Percentiles rank a stretch among this genome's conserved stretches.
phyloP scores from a whole-genome alignment of 2,113 vertebrate genomes.

The Poeciliopsis occidentalis region DNA sequence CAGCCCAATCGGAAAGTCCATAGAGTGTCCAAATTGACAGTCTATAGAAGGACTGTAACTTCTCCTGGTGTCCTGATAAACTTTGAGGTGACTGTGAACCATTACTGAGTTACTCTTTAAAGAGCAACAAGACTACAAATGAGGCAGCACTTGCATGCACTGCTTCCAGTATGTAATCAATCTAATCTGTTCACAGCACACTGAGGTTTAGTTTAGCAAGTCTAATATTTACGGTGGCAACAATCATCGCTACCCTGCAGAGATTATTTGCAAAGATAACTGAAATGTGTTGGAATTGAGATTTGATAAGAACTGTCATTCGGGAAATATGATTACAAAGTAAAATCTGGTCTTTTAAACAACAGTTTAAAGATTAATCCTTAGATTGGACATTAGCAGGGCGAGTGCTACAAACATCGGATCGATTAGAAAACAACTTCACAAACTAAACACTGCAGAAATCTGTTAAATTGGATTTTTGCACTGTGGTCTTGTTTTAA shows the following conservation, averaged over 20 bases:
- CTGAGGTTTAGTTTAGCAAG: neutral
- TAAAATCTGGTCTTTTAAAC: neutral
- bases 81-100: conserved; percentile 24
- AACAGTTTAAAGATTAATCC: neutral
- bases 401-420: no score
- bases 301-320: neutral
- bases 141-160: neutral
- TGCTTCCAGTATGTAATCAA: neutral
- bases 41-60: conserved; percentile 6
- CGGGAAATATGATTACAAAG: neutral
- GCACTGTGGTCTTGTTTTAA: no score
- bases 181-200: neutral
- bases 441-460: no score
- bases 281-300: neutral
- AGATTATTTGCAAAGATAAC: neutral
- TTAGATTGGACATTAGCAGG: no score
- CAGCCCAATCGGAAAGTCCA: conserved; percentile 18
- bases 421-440: no score
- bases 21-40: conserved; percentile 38
- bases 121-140: neutral
- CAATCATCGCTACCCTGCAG: neutral
- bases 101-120: conserved; percentile 2
- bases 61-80: conserved; percentile 23
- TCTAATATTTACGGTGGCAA: neutral
- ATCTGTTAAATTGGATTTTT: no score